Evolutionary conservation across 2,888 invertebrate genomes (phyloP), one percentile per base, ranked within the genome.

Genomic region (Chydorus sphaericus): DNA sequence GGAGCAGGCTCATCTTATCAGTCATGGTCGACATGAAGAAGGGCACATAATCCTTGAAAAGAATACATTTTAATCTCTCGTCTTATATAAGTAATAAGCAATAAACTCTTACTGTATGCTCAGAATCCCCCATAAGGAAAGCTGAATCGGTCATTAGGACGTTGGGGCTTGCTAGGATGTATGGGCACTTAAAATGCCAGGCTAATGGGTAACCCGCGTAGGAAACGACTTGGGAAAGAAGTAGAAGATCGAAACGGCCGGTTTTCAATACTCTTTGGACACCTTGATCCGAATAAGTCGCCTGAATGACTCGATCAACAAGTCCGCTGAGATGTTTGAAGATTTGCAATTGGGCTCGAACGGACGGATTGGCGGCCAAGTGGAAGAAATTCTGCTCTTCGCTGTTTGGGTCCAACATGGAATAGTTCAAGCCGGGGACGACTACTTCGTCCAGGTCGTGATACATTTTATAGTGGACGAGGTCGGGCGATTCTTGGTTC

Each of bases 1-100:
- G 71, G 62, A 67, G 65, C 60, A 82, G 78, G 37, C 67, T 74
- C 67, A 75, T 75, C 48, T 65, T 65, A 26, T 74, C 68, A 0
- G 70, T 68, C 51, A 60, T 62, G 2, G 60, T 59, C 14, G 61
- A 55, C 57, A 66, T 64, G 4, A 62, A 29, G 56, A 67, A 66
- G 4, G 70, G 69, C 29, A 65, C 66, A 16, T 44, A 44, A 6
- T 44, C 44, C 44, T 44, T 23, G 26, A 23, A 44, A 73, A n/a
- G 75, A 67, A 61, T 75, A 77, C 39, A 39, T n/a, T n/a, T n/a
- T 16, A 28, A 10, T 14, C 44, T 26, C 28, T 33, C n/a, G 44
- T 14, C 14, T n/a, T n/a, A 36, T 4, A 14, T 20, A 14, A n/a
- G 11, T 49, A n/a, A 20, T 8, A 20, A 37, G 26, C 37, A n/a